Base-by-base conservation (phyloP, 2,888 invertebrate species). In the Salpingus planirostris region DNA sequence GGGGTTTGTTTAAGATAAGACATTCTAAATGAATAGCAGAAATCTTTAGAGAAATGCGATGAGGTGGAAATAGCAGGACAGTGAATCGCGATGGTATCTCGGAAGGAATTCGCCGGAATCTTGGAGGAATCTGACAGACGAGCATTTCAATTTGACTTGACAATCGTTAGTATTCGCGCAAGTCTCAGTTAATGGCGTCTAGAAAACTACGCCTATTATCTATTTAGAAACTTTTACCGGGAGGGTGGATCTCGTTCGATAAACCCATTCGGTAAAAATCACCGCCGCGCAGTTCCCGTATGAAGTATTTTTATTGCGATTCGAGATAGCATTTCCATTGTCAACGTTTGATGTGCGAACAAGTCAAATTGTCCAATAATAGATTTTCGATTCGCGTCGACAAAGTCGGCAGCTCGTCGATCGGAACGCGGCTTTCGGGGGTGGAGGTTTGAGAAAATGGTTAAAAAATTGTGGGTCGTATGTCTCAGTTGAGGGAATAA, bases 11-110 rank as follows among this genome's bases (percentile, higher is more conserved):
- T 49, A 46, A 51, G 51, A 51, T 51, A 51, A 51, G 48, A 40
- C 49, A 50, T 46, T 50, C 46, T 45, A 50, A 51, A 51, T 51
- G 51, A 51, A 51, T 51, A 49, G 50, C 46, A 47, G 50, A 49
- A 51, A 47, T 51, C 50, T 51, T 51, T 47, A 43, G 46, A 47
- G 46, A 50, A 46, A 47, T 45, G 50, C 49, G 47, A 52, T 51
- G 51, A 50, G 47, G 45, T 47, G 51, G 50, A 52, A 51, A 51
- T 46, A 47, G 47, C 48, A 40, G 48, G 47, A 47, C 48, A 48
- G 45, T 50, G 48, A 48, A 50, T 48, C 39, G 48, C 46, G 48
- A 50, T 50, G 45, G 39, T 50, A 50, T 49, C 49, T 48, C 33
- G 35, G 30, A 10, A 42, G 44, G 44, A 46, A 49, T 50, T 48